Conservation (phyloP, 2,888 invertebrate species). For the Eupithecia tripunctaria region DNA sequence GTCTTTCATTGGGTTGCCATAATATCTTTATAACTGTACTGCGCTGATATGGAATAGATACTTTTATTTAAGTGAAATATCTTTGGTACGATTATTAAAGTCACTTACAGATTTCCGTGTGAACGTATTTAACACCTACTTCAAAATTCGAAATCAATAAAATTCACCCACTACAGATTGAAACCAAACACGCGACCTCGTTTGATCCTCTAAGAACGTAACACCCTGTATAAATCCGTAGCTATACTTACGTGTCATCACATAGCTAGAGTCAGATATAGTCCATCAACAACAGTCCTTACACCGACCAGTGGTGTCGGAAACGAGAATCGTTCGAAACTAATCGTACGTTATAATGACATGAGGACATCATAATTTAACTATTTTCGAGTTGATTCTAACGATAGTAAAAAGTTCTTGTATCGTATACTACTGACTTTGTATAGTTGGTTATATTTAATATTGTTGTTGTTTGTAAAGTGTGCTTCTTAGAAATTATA, state of each 20-base stretch:
- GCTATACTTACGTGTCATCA: not conserved
- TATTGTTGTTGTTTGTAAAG: too few species aligned
- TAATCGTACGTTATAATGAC: too few species aligned
- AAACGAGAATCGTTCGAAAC: not conserved
- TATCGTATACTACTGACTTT: not conserved
- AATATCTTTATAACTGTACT: not conserved
- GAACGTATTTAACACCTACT: not conserved
- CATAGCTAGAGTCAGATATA: not conserved
- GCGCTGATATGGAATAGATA: not conserved
- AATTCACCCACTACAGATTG: not conserved
- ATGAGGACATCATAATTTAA: not conserved
- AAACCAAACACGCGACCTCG: not conserved
- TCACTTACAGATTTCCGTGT: not conserved
- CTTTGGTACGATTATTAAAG: not conserved
- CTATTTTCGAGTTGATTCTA: not conserved
- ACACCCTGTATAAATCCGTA: not conserved
- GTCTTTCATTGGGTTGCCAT: not conserved
- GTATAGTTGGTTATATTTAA: not conserved
- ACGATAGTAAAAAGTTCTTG: not conserved
- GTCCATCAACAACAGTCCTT: not conserved
- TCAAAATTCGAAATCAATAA: not conserved
- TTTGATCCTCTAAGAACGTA: not conserved
- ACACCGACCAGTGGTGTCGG: not conserved
- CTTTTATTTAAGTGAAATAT: too few species aligned
- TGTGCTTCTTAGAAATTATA: too few species aligned